These are phyloP conservation scores for Gephyroberyx darwinii DNA, from an alignment of 2,797 vertebrate genomes.

Conservation along the genomic window DNA sequence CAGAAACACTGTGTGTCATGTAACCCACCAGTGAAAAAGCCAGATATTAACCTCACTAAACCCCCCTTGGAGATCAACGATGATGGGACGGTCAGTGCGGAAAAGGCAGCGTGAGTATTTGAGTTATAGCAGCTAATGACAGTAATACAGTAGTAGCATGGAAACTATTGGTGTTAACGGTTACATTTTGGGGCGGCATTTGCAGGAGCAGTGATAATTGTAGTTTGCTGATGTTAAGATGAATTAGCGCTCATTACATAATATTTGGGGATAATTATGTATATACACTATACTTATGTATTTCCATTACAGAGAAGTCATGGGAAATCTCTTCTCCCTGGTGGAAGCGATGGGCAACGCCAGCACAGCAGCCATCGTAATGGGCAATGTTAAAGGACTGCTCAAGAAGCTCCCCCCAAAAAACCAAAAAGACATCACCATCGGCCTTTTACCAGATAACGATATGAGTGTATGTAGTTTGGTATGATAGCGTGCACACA, in stretches of 20 bases:
- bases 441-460: background rate
- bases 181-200: background rate
- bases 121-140: background rate
- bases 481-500: background rate
- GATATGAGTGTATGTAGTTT: constrained; percentile 32
- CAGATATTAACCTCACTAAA: accelerated
- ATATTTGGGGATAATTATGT: background rate
- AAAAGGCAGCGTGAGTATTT: constrained; percentile 31
- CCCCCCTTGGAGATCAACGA: accelerated
- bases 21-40: background rate
- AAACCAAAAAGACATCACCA: background rate
- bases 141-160: background rate
- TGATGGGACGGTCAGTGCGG: background rate
- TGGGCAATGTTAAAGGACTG: constrained; percentile 36
- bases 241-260: no score
- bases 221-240: background rate
- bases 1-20: accelerated
- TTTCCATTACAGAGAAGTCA: constrained; percentile 28
- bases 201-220: background rate
- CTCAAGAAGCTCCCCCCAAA: constrained; percentile 13
- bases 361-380: background rate
- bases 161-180: background rate
- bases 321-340: background rate
- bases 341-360: background rate
- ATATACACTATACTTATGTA: background rate